Evolutionary conservation across 2,888 invertebrate genomes (phyloP).

Genomic region (Sycophila texana): DNA sequence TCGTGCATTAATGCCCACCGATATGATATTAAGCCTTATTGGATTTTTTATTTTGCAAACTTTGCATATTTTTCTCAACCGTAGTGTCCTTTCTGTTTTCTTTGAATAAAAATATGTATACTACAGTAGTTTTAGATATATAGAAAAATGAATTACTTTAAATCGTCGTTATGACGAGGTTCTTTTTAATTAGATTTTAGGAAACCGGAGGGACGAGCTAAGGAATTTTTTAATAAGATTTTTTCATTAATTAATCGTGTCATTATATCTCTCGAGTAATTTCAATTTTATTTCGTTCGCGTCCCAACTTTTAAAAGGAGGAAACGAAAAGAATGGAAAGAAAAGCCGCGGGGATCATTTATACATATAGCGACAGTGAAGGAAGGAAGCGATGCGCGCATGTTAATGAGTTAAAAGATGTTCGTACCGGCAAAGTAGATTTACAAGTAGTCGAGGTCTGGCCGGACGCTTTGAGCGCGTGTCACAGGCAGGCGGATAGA

Average conservation of each 20-base stretch:
- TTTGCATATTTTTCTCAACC: not conserved
- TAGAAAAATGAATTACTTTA: too few species aligned
- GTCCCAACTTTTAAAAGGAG: not conserved
- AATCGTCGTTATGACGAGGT: too few species aligned
- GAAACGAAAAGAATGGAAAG: not conserved
- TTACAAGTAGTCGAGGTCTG: slow-evolving; percentile 44
- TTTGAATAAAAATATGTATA: not conserved
- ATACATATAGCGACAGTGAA: not conserved
- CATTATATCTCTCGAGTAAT: too few species aligned
- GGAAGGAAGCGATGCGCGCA: not conserved
- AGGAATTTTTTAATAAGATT: too few species aligned
- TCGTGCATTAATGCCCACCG: slow-evolving; percentile 1
- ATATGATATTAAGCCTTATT: not conserved
- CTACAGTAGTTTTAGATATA: too few species aligned
- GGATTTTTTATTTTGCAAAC: slow-evolving; percentile 11
- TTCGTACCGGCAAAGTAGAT: slow-evolving; percentile 20
- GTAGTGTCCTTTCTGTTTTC: not conserved
- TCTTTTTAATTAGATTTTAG: too few species aligned
- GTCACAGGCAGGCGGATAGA: slow-evolving; percentile 14
- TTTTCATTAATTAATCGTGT: too few species aligned
- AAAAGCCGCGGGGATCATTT: not conserved
- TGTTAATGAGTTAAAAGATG: too few species aligned
- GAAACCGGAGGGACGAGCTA: too few species aligned
- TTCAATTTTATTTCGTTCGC: too few species aligned
- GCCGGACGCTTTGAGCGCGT: slow-evolving; percentile 24